Base-by-base conservation (phyloP, 2,113 vertebrate species). In the Paradoxurus hermaphroditus region DNA sequence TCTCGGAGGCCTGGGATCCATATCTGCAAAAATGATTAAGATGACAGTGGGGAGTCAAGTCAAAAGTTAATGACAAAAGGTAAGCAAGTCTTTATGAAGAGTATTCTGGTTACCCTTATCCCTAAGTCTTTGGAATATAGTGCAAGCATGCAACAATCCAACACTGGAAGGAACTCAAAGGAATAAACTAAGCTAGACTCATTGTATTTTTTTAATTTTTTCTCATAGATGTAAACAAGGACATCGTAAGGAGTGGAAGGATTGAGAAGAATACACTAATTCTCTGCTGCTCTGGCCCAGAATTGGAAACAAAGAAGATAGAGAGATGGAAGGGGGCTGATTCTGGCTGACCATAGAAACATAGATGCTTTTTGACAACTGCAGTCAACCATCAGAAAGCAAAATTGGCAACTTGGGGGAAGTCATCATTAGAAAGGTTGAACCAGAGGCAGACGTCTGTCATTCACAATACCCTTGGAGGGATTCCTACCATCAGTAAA, bases 1-100 rank as follows among this genome's bases (percentile, higher is more conserved):
- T 83, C 62, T 88, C 70, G 82, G 16, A 41, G n/a, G 51, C 25
- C 63, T 77, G 34, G 29, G 3, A 56, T 88, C 44, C 49, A 7
- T 62, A 49, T 15, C 56, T 87, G 94, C 68, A 85, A 86, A 93
- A 94, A 21, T 82, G 46, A 92, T 82, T 95, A 75, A 49, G 49
- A 85, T 84, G 79, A 92, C 29, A 56, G 19, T 19, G n/a, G 31
- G 10, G 23, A n/a, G 4, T 73, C 46, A 44, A 39, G 63, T 70
- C 39, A 16, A 63, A 70, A 94, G n/a, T 13, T 79, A 90, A 67
- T 63, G 36, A 68, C 0, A 53, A 90, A 83, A 44, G n/a, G 25
- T 15, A 53, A 62, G 13, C 19, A 4, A 1, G 27, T 86, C 49
- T 67, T 68, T 3, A 23, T 1, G 31, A 83, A 41, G 19, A 63